These are phyloP conservation scores for Pseudorhiza aurosa DNA, from an alignment of 30 jellyfish, hydroid and myxozoan genomes.

Conservation along the genomic window DNA sequence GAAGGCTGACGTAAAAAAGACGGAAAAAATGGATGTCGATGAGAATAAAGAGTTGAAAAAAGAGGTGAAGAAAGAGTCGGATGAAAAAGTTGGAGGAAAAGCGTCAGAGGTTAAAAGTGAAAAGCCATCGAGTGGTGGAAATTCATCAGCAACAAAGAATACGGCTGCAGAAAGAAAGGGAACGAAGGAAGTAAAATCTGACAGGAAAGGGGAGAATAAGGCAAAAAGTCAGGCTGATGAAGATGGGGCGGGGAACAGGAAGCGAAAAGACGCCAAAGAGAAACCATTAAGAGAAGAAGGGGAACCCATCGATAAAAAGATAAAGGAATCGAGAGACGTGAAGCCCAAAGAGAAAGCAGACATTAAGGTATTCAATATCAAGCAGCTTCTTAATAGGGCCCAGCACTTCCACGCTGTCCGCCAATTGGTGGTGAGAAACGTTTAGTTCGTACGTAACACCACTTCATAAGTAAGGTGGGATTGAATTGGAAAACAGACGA, in stretches of 20 bases:
- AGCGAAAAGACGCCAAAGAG: slow-evolving; percentile 50
- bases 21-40: slow-evolving; percentile 21
- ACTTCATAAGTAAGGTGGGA: too few species aligned
- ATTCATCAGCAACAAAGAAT: not conserved
- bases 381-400: not conserved
- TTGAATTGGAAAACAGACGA: too few species aligned
- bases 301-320: slow-evolving; percentile 35
- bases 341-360: slow-evolving; percentile 35
- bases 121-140: not conserved
- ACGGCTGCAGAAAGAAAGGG: slow-evolving; percentile 35
- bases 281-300: slow-evolving; percentile 53
- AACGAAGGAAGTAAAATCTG: slow-evolving; percentile 39
- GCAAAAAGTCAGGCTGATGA: slow-evolving; percentile 5
- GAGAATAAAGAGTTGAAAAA: slow-evolving; percentile 18
- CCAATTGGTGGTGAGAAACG: too few species aligned
- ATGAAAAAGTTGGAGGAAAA: not conserved
- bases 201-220: slow-evolving; percentile 14
- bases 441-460: too few species aligned
- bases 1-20: slow-evolving; percentile 27
- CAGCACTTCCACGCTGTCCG: not conserved
- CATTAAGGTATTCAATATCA: too few species aligned
- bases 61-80: not conserved
- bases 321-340: slow-evolving; percentile 25
- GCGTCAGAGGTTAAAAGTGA: not conserved
- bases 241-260: slow-evolving; percentile 20